Base-by-base conservation (phyloP, 92 coral and sea anemone genomes). In the Metridium senile region DNA sequence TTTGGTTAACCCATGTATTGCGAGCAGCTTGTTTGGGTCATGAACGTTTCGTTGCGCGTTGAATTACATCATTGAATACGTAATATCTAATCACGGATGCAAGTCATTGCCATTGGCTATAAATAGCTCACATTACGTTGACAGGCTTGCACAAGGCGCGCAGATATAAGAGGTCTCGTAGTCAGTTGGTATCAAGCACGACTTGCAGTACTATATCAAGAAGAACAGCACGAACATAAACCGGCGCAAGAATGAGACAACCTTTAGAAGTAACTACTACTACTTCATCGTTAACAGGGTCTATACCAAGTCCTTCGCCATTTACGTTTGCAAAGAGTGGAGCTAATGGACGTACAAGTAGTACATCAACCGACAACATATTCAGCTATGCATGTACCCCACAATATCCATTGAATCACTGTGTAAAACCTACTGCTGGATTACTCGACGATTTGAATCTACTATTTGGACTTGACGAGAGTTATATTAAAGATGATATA, bases 401-500 rank as follows among this genome's bases (percentile, higher is more conserved):
- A 17, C 49, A 34, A 51, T 73, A 73, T 73, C 78, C 78, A 20
- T 22, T 73, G 56, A 58, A 27, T 6, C 78, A 73, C 68, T 73
- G 78, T 13, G 78, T 58, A n/a, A 73, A 58, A 73, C 78, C 78
- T 33, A 73, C 65, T 17, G 57, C 68, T 73, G 78, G 78, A 58
- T 56, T 73, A 9, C 25, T 73, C 22, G 78, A 73, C 34, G 78
- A 73, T 33, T 73, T 73, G 45, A 73, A 73, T 73, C 31, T 73
- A 34, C 30, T 73, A 1, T 56, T 63, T 27, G 78, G 74, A 68
- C 67, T 80, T 46, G 91, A 83, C 43, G 73, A 86, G 8, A 90
- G 83, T 21, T 59, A 72, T n/a, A 79, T 86, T 2, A 86, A 88
- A 26, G 94, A 90, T 56, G 91, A 90, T 62, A 75, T 82, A 25